A percentile compares a stretch with the other conserved stretches of the same genome.
phyloP scores from a whole-genome alignment of 2,888 invertebrate species.

The Scotopteryx bipunctaria region DNA sequence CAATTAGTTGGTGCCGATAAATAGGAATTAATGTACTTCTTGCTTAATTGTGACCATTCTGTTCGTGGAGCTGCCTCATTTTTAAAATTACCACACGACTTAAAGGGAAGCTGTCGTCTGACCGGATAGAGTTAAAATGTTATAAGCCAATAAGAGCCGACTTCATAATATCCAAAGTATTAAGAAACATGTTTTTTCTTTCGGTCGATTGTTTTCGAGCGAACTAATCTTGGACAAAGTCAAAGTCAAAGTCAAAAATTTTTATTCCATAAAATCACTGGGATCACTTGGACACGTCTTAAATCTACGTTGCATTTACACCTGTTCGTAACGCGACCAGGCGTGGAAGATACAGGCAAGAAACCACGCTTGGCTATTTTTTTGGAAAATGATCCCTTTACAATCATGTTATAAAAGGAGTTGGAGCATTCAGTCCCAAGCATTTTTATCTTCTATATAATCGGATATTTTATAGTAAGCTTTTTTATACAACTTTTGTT shows the following conservation, averaged over 20 bases:
- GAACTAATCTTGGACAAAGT: neutral
- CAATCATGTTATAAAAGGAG: too few relatives aligned
- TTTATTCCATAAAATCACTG: too few relatives aligned
- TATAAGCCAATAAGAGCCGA: neutral
- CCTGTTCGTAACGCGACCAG: too few relatives aligned
- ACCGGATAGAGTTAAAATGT: neutral
- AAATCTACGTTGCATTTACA: too few relatives aligned
- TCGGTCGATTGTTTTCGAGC: neutral
- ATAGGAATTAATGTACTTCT: slow-evolving; percentile 38
- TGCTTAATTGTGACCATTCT: slow-evolving; percentile 38
- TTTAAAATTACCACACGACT: neutral
- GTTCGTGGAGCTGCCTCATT: slow-evolving; percentile 34
- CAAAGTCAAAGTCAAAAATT: neutral
- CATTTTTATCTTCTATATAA: too few relatives aligned
- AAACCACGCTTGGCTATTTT: too few relatives aligned
- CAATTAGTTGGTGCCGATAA: slow-evolving; percentile 64
- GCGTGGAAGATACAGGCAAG: too few relatives aligned
- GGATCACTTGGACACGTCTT: too few relatives aligned
- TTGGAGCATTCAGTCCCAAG: too few relatives aligned
- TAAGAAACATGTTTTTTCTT: neutral
- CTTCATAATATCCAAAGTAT: neutral
- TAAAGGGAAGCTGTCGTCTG: neutral
- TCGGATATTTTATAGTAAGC: too few relatives aligned
- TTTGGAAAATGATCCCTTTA: too few relatives aligned
- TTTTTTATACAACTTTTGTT: too few relatives aligned